These are phyloP conservation scores for Forficula auricularia DNA, from an alignment of 1,140 invertebrate genomes.

Conservation along the genomic window DNA sequence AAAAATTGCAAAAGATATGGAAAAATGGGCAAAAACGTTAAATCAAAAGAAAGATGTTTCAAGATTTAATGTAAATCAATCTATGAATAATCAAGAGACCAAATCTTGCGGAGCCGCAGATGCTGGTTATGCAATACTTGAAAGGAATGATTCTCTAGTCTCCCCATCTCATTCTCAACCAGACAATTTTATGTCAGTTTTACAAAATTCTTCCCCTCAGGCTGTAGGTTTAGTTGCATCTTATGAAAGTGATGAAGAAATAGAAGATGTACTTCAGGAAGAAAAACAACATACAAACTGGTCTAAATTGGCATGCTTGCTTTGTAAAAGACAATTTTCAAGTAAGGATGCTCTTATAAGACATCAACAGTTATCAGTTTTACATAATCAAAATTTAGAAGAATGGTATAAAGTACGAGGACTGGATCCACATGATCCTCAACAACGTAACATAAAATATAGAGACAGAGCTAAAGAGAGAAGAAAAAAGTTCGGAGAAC, in stretches of 20 bases:
- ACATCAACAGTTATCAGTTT: constrained; percentile 39
- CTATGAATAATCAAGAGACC: background rate
- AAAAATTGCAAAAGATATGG: constrained; percentile 34
- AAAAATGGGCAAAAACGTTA: constrained; percentile 2
- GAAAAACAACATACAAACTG: constrained; percentile 29
- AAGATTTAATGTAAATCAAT: background rate
- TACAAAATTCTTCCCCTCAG: no score
- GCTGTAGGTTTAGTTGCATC: no score
- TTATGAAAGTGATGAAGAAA: constrained; percentile 22
- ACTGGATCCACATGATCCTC: constrained; percentile 1
- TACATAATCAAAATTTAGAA: constrained; percentile 41
- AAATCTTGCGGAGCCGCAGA: constrained; percentile 1
- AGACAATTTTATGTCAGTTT: no score
- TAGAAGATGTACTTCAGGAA: constrained; percentile 25
- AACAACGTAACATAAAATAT: constrained; percentile 24
- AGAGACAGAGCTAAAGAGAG: constrained; percentile 46
- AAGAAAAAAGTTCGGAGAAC: constrained; percentile 37
- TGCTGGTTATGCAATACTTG: background rate
- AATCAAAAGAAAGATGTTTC: constrained; percentile 1
- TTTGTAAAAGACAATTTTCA: constrained; percentile 44
- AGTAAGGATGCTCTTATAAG: constrained; percentile 33
- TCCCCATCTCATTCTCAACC: no score
- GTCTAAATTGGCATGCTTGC: constrained; percentile 37
- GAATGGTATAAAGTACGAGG: constrained; percentile 17
- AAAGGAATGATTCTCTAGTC: background rate